A percentile compares a stretch with the other conserved stretches of the same genome.
These are phyloP conservation scores for Agelas oroides DNA, from an alignment of 37 sponge, comb jelly and placozoan species.

Conservation along the genomic window DNA sequence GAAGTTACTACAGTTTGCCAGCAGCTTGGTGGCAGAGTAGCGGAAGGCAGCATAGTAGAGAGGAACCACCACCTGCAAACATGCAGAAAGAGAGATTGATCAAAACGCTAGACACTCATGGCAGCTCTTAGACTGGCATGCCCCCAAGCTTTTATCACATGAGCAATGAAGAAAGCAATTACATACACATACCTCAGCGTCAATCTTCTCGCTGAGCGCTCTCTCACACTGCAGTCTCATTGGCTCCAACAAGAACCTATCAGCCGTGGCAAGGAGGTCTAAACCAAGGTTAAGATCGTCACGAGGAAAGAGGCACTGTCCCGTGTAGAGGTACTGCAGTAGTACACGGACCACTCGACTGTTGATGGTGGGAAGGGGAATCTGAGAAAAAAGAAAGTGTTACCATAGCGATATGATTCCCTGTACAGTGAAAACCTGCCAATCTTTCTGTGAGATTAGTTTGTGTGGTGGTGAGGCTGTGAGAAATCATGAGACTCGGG, in stretches of 20 bases:
- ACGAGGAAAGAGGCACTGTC: slow-evolving; percentile 71
- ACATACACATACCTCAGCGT: slow-evolving; percentile 58
- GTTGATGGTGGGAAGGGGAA: slow-evolving; percentile 55
- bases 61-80: slow-evolving; percentile 70
- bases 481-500: no score
- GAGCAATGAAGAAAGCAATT: no score
- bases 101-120: no score
- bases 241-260: slow-evolving; percentile 73
- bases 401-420: not conserved
- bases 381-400: not conserved
- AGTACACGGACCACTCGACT: slow-evolving; percentile 49
- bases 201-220: slow-evolving; percentile 72
- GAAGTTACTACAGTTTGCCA: slow-evolving; percentile 41
- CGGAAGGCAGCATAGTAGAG: slow-evolving; percentile 59
- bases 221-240: slow-evolving; percentile 79
- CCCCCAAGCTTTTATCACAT: no score
- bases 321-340: slow-evolving; percentile 87
- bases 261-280: slow-evolving; percentile 78
- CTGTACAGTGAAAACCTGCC: not conserved
- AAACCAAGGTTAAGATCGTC: slow-evolving; percentile 90
- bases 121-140: not conserved
- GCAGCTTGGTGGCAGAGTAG: slow-evolving; percentile 44
- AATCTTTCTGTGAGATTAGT: not conserved
- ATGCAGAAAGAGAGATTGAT: no score
- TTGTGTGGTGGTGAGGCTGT: no score